Conservation (phyloP, 2,797 vertebrate genomes). For the Hydrophis major region DNA sequence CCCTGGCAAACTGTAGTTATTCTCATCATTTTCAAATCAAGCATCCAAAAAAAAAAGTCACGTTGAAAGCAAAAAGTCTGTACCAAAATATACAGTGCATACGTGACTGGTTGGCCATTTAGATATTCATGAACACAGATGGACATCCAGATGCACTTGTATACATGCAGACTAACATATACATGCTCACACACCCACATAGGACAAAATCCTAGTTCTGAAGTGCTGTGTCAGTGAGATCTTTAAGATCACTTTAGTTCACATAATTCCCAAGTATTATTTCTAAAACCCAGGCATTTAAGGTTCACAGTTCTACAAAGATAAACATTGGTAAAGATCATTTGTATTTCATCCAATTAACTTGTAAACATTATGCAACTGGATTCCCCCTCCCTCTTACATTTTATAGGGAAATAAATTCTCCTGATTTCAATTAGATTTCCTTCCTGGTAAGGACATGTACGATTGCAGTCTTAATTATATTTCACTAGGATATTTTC, state of each 20-base stretch:
- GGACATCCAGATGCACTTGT: neutral
- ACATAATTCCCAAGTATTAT: constrained; percentile 43
- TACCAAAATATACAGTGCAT: neutral
- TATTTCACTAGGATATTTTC: constrained; percentile 47
- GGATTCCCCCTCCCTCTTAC: neutral
- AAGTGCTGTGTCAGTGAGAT: constrained; percentile 45
- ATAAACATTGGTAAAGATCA: constrained; percentile 48
- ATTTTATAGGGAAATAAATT: neutral
- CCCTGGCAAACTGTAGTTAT: neutral
- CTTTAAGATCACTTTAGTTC: neutral
- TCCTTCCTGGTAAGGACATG: neutral
- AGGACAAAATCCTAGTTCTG: neutral
- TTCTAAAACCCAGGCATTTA: constrained; percentile 21
- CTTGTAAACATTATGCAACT: constrained; percentile 26
- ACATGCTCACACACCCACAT: neutral
- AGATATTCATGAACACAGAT: neutral
- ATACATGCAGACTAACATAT: neutral
- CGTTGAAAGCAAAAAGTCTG: constrained; percentile 39
- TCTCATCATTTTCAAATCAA: neutral
- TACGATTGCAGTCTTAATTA: constrained; percentile 2
- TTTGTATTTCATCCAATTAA: constrained; percentile 57
- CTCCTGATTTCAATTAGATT: neutral
- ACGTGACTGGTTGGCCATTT: constrained; percentile 20
- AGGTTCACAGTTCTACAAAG: constrained; percentile 38
- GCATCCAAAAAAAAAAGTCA: neutral